Evolutionary conservation across 2,113 vertebrate species (phyloP).

Genomic region (Actenoides hombroni): DNA sequence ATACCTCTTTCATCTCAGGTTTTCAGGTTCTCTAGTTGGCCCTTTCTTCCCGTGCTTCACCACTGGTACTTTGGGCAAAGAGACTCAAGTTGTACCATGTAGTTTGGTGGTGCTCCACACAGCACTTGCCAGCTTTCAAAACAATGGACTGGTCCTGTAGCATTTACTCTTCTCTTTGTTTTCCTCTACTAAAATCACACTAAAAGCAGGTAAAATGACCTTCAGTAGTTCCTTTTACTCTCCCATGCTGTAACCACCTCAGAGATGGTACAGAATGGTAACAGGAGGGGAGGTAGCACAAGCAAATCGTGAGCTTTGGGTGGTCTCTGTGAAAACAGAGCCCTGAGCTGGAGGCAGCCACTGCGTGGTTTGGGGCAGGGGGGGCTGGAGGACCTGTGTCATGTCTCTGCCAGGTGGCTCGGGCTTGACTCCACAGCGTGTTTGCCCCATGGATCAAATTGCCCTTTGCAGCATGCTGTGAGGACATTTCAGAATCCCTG

Average conservation of each 20-base stretch:
- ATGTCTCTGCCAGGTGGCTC: neutral
- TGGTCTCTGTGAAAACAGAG: neutral
- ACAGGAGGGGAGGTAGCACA: neutral
- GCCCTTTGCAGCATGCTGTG: neutral
- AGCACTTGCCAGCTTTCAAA: neutral
- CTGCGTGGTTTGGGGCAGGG: neutral
- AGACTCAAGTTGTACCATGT: neutral
- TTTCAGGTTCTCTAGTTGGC: neutral
- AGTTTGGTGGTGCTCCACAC: neutral
- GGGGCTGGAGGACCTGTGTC: neutral
- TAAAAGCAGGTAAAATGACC: neutral
- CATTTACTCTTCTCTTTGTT: neutral
- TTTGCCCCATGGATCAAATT: neutral
- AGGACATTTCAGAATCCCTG: neutral
- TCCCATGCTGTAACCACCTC: neutral
- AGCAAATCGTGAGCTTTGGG: neutral
- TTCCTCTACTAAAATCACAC: neutral
- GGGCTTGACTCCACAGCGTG: fast-evolving
- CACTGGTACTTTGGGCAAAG: neutral
- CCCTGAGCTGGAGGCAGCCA: neutral
- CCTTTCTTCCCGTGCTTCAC: neutral
- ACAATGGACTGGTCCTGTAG: neutral
- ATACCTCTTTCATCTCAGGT: neutral
- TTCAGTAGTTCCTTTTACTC: neutral
- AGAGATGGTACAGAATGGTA: neutral